phyloP scores from a whole-genome alignment of 1,140 invertebrate genomes.

The Melipona quadrifasciata region DNA sequence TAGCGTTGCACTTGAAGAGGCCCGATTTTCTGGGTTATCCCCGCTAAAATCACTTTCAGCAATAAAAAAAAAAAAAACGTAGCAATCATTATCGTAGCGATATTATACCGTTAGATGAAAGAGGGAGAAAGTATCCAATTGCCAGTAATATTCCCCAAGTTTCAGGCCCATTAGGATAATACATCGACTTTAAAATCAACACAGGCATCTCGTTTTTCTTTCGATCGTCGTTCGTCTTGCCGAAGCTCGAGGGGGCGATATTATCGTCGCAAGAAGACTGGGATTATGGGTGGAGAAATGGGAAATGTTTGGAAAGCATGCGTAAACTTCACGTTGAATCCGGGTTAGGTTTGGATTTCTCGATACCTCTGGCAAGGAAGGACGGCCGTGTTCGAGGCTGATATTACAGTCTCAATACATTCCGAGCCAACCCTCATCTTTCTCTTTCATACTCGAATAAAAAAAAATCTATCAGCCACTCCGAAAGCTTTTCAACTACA shows the following conservation, averaged over 20 bases:
- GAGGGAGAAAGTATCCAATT: neutral
- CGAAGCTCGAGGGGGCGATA: conserved; percentile 3
- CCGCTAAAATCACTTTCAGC: too few relatives aligned
- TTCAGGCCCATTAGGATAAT: neutral
- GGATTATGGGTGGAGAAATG: neutral
- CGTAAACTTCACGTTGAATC: conserved; percentile 17
- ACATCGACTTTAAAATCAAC: conserved; percentile 21
- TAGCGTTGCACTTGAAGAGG: too few relatives aligned
- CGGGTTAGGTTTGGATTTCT: neutral
- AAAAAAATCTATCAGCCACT: neutral
- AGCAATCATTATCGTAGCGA: neutral
- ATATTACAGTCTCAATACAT: conserved; percentile 1
- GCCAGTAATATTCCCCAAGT: neutral
- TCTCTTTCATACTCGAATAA: neutral
- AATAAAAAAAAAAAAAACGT: neutral
- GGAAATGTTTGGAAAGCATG: conserved; percentile 10
- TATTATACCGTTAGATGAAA: neutral
- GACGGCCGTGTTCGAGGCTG: neutral
- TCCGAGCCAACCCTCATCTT: neutral
- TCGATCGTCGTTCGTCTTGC: neutral
- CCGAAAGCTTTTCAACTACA: neutral
- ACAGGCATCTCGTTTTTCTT: neutral
- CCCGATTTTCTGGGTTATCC: too few relatives aligned
- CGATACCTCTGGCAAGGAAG: neutral
- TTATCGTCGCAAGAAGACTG: conserved; percentile 3